Percentiles rank a stretch among this genome's conserved stretches.
Conservation (phyloP, 2,113 vertebrate genomes). For the Solea senegalensis region DNA sequence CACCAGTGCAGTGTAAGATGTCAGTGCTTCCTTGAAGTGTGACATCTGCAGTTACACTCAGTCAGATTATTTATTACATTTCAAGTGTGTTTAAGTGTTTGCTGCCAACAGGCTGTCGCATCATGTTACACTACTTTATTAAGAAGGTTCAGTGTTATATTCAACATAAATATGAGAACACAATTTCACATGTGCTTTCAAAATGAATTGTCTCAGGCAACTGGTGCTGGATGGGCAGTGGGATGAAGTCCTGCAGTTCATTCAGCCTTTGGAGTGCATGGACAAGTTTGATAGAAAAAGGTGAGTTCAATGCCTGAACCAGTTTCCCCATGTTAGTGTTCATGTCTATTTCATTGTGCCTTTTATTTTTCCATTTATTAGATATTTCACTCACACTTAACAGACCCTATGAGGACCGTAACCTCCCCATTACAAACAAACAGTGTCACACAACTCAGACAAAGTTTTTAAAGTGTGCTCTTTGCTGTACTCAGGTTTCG, state of each 20-base stretch:
- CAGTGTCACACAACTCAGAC: neutral
- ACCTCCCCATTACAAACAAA: neutral
- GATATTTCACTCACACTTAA: neutral
- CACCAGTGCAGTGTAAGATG: neutral
- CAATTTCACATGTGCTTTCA: neutral
- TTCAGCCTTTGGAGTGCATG: conserved; percentile 97
- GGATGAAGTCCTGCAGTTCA: conserved; percentile 99
- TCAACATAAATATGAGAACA: neutral
- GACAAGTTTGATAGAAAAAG: conserved; percentile 98
- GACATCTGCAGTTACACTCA: conserved; percentile 10
- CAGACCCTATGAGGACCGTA: no score
- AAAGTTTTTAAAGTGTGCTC: neutral
- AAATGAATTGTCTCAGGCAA: conserved; percentile 81
- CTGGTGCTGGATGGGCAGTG: conserved; percentile 97
- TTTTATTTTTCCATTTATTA: neutral
- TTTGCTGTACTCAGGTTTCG: conserved; percentile 85
- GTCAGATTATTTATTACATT: conserved; percentile 21
- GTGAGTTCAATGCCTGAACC: conserved; percentile 62
- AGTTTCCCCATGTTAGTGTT: neutral
- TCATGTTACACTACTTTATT: no score
- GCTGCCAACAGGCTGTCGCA: no score
- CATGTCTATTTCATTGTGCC: neutral
- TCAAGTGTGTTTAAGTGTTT: neutral
- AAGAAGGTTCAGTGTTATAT: neutral
- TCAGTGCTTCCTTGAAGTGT: conserved; percentile 32